Conservation (phyloP, 2,888 invertebrate genomes). For the Eueremaeus valkanovi region DNA sequence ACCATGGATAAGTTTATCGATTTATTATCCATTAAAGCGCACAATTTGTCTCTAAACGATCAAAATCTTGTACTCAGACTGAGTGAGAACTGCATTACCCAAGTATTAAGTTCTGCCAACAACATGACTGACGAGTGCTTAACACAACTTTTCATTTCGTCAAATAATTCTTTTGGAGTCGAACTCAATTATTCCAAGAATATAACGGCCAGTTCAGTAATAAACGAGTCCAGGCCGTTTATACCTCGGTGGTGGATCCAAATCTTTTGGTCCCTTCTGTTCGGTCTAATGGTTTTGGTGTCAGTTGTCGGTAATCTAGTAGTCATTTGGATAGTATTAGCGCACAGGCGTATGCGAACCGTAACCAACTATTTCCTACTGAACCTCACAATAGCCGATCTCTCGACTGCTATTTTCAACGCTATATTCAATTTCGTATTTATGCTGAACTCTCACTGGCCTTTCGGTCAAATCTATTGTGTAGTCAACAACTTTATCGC, state of each 20-base stretch:
- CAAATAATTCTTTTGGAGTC: neutral
- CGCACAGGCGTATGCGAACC: constrained; percentile 46
- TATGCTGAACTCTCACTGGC: constrained; percentile 47
- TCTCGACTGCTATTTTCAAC: constrained; percentile 46
- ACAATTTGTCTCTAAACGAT: neutral
- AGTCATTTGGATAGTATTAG: constrained; percentile 83
- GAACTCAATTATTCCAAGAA: neutral
- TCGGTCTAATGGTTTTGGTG: constrained; percentile 69
- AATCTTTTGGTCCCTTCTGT: constrained; percentile 69
- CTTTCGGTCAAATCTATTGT: constrained; percentile 46
- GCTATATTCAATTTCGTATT: constrained; percentile 47
- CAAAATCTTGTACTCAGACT: neutral
- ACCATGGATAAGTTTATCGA: neutral
- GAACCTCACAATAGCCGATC: constrained; percentile 46
- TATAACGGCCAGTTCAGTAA: neutral
- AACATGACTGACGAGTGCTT: neutral
- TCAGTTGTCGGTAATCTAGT: constrained; percentile 82
- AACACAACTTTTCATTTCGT: neutral
- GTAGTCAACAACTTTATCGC: constrained; percentile 46
- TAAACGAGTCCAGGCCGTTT: constrained; percentile 53
- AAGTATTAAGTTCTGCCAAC: neutral
- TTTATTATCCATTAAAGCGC: neutral
- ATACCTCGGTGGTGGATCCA: constrained; percentile 77
- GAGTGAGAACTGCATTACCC: neutral
- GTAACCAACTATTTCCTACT: constrained; percentile 47